phyloP scores from a whole-genome alignment of 2,113 vertebrate genomes.

The Corythornis madagascariensis region DNA sequence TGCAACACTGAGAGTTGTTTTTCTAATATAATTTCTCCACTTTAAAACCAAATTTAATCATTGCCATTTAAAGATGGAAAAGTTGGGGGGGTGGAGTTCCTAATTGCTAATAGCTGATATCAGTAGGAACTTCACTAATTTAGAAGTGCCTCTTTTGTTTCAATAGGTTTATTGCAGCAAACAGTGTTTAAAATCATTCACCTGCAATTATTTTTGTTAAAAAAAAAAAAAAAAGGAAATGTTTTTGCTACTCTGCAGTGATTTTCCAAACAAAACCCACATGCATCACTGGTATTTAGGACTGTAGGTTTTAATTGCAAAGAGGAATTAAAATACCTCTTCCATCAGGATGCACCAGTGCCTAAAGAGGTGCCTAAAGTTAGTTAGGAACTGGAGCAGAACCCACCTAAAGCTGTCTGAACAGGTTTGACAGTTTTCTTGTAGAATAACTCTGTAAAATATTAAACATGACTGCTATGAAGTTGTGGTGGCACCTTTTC shows the following conservation, averaged over 20 bases:
- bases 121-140: conserved; percentile 68
- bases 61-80: conserved; percentile 55
- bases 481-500: not conserved
- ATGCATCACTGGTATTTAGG: conserved; percentile 17
- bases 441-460: not conserved
- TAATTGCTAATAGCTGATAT: conserved; percentile 70
- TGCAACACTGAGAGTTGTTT: conserved; percentile 59
- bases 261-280: conserved; percentile 51
- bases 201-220: conserved; percentile 60
- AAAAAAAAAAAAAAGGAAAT: conserved; percentile 19
- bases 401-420: not conserved
- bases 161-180: conserved; percentile 57
- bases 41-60: conserved; percentile 70
- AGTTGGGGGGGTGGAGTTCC: conserved; percentile 39
- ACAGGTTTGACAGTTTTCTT: not conserved
- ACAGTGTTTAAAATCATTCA: conserved; percentile 64
- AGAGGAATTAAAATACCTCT: not conserved
- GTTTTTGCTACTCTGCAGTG: conserved; percentile 38
- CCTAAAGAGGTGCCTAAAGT: not conserved
- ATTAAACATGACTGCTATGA: not conserved
- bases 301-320: not conserved
- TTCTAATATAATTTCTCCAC: conserved; percentile 67
- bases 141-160: conserved; percentile 72
- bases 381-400: not conserved
- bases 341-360: not conserved